A percentile compares a stretch with the other conserved stretches of the same genome.
phyloP scores from a whole-genome alignment of 2,797 vertebrate species.

The Platalea minor region DNA sequence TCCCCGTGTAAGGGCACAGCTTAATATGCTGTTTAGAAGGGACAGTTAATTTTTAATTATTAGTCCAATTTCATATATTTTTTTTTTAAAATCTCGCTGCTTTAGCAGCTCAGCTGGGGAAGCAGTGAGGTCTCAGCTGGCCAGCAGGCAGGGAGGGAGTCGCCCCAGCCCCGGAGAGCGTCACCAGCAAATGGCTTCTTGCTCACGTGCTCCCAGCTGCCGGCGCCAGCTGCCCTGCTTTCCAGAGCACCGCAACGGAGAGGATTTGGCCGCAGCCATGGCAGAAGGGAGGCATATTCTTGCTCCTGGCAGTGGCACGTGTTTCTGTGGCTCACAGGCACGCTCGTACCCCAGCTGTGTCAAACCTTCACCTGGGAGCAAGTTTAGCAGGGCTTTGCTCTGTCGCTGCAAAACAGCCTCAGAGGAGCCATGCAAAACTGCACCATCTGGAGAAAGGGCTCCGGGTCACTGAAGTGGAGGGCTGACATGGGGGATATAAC shows the following conservation, averaged over 20 bases:
- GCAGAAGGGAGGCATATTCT: background rate
- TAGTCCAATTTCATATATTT: background rate
- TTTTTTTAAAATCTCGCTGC: background rate
- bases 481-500: background rate
- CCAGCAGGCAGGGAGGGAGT: background rate
- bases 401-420: background rate
- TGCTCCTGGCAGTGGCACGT: accelerated
- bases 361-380: background rate
- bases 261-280: background rate
- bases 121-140: background rate
- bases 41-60: background rate
- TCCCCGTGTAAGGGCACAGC: background rate
- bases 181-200: conserved; percentile 6
- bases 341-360: accelerated
- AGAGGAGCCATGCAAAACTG: background rate
- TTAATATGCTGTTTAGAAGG: background rate
- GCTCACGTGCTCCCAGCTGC: conserved; percentile 21
- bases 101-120: background rate
- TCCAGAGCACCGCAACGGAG: accelerated
- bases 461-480: background rate
- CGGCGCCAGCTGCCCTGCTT: conserved; percentile 12
- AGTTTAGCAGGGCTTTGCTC: background rate
- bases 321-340: background rate
- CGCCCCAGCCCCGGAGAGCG: background rate
- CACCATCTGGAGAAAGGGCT: background rate